These are phyloP conservation scores for Acrobasis repandana DNA, from an alignment of 2,888 invertebrate species.

Conservation along the genomic window DNA sequence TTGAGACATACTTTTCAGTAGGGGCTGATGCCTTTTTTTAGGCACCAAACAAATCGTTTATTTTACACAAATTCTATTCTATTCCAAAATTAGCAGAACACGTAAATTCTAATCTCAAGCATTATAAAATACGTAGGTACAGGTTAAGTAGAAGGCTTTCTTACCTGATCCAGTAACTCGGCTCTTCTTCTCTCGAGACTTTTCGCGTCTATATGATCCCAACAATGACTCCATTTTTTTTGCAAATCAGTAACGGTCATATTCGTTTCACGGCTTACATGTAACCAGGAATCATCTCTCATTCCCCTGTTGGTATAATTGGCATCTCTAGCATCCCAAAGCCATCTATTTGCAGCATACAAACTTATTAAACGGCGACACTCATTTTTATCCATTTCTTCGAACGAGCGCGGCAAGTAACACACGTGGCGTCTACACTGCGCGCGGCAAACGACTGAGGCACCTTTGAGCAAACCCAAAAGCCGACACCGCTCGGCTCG, in stretches of 20 bases:
- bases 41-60: no score
- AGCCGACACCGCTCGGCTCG: conserved; percentile 1
- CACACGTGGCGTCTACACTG: conserved; percentile 1
- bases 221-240: conserved; percentile 34
- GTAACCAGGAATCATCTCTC: background rate
- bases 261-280: background rate
- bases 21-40: no score
- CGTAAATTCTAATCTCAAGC: no score
- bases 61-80: no score
- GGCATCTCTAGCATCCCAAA: conserved; percentile 20
- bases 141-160: conserved; percentile 11
- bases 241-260: background rate
- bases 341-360: background rate
- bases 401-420: background rate
- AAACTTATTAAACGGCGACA: conserved; percentile 1
- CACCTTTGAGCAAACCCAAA: background rate
- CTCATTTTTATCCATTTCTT: background rate
- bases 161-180: conserved; percentile 36
- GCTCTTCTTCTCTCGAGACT: conserved; percentile 35
- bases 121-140: no score
- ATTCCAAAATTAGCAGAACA: no score
- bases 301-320: conserved; percentile 30
- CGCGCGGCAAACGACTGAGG: background rate
- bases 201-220: conserved; percentile 37
- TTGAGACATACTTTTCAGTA: no score